Evolutionary conservation across 1,140 invertebrate species (phyloP).

Genomic region (Holcopasites calliopsidis): DNA sequence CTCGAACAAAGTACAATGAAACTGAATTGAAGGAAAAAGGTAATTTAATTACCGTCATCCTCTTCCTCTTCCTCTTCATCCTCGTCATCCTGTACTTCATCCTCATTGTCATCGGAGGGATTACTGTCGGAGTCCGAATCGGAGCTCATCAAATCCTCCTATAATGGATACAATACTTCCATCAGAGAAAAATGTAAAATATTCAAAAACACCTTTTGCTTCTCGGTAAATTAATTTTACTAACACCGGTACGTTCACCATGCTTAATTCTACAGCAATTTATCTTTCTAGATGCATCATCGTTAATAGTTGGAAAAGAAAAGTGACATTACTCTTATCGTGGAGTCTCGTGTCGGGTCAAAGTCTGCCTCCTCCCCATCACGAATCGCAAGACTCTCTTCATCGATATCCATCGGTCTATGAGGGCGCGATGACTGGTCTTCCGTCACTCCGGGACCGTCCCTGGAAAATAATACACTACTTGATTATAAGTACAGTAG

Average conservation of each 20-base stretch:
- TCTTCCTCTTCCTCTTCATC: slow-evolving; percentile 83
- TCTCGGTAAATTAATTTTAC: no score
- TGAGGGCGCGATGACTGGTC: slow-evolving; percentile 75
- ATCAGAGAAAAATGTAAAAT: background rate
- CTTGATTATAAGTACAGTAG: slow-evolving; percentile 77
- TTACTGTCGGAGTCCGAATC: slow-evolving; percentile 80
- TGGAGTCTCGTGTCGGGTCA: slow-evolving; percentile 76
- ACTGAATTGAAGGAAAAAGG: background rate
- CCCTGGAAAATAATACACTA: slow-evolving; percentile 78
- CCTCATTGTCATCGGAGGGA: slow-evolving; percentile 80
- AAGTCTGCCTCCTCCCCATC: slow-evolving; percentile 75
- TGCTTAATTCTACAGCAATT: no score
- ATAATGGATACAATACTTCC: slow-evolving; percentile 46
- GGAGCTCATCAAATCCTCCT: slow-evolving; percentile 82
- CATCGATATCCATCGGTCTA: slow-evolving; percentile 78
- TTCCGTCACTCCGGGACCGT: slow-evolving; percentile 74
- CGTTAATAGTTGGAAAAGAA: background rate
- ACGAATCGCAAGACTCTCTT: slow-evolving; percentile 74
- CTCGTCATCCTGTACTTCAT: slow-evolving; percentile 81
- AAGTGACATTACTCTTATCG: slow-evolving; percentile 72
- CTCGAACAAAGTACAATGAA: background rate
- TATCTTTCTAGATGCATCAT: no score
- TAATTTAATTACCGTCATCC: slow-evolving; percentile 73
- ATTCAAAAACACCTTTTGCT: no score
- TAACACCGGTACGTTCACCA: no score